These are phyloP conservation scores for Cheilosia urbana DNA, from an alignment of 2,888 invertebrate genomes.

Conservation along the genomic window DNA sequence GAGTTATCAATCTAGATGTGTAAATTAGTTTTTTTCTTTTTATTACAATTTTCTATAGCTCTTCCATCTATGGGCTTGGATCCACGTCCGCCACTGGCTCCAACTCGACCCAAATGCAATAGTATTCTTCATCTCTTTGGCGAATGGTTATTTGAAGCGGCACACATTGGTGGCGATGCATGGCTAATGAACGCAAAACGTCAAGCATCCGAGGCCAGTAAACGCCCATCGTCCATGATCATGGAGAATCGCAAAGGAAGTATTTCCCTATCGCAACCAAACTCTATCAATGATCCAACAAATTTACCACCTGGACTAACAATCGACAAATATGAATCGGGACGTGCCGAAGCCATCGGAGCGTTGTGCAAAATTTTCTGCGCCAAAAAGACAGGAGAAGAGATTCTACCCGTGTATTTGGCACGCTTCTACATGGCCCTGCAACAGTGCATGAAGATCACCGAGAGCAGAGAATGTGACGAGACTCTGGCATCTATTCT, in stretches of 20 bases:
- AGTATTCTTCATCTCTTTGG: conserved; percentile 98
- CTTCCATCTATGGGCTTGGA: conserved; percentile 86
- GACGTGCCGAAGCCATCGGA: conserved; percentile 97
- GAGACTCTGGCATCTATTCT: conserved; percentile 95
- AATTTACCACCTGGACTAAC: conserved; percentile 89
- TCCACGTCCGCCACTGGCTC: conserved; percentile 88
- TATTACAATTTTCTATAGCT: conserved; percentile 84
- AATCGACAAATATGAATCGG: conserved; percentile 91
- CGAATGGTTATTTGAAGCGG: conserved; percentile 98
- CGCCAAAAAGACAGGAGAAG: conserved; percentile 94
- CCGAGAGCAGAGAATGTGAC: conserved; percentile 88
- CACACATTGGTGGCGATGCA: conserved; percentile 92
- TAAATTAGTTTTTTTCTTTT: conserved; percentile 41
- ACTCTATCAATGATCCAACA: conserved; percentile 87
- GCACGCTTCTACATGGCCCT: conserved; percentile 97
- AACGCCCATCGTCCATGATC: conserved; percentile 88
- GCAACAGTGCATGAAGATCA: conserved; percentile 92
- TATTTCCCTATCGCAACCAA: conserved; percentile 86
- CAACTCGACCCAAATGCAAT: conserved; percentile 94
- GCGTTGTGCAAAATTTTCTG: conserved; percentile 97
- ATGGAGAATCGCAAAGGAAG: conserved; percentile 86
- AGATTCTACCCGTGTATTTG: conserved; percentile 95
- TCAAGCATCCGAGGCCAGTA: conserved; percentile 85
- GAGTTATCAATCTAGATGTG: conserved; percentile 25
- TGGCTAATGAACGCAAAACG: conserved; percentile 86